A percentile compares a stretch with the other conserved stretches of the same genome.
These are phyloP conservation scores for Arrhopalites spinosus DNA, from an alignment of 2,888 invertebrate species.

Conservation along the genomic window DNA sequence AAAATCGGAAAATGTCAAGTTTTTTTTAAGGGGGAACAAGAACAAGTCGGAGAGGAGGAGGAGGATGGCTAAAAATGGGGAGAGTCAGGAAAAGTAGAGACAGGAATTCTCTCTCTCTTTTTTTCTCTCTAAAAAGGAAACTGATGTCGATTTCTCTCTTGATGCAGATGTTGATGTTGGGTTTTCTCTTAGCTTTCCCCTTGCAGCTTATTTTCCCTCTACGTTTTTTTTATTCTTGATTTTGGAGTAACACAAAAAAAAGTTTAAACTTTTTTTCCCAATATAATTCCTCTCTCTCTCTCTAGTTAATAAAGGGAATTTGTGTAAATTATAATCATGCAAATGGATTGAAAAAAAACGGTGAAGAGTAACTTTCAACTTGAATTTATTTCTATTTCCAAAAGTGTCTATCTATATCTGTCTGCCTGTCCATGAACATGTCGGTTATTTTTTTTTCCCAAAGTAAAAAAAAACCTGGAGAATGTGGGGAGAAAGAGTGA, in stretches of 20 bases:
- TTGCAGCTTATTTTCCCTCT: neutral
- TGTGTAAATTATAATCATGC: no score
- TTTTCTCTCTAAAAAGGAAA: constrained; percentile 19
- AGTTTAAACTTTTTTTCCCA: no score
- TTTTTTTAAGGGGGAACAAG: neutral
- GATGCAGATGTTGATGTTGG: constrained; percentile 23
- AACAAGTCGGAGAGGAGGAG: neutral
- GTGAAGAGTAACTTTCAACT: no score
- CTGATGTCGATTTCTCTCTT: constrained; percentile 28
- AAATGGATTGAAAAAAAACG: no score
- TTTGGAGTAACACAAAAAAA: neutral
- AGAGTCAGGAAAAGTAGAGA: neutral
- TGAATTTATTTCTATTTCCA: no score
- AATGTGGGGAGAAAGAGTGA: neutral
- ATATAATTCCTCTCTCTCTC: neutral
- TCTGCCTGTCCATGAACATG: no score
- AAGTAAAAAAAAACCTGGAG: neutral
- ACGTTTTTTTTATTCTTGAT: neutral
- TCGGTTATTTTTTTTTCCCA: no score
- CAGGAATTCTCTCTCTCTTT: constrained; percentile 13
- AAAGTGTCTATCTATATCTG: no score
- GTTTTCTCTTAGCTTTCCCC: neutral
- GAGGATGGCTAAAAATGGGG: no score
- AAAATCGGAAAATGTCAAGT: neutral
- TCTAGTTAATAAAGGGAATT: neutral